phyloP scores from a whole-genome alignment of 2,888 invertebrate genomes.

The Dicycla oo region DNA sequence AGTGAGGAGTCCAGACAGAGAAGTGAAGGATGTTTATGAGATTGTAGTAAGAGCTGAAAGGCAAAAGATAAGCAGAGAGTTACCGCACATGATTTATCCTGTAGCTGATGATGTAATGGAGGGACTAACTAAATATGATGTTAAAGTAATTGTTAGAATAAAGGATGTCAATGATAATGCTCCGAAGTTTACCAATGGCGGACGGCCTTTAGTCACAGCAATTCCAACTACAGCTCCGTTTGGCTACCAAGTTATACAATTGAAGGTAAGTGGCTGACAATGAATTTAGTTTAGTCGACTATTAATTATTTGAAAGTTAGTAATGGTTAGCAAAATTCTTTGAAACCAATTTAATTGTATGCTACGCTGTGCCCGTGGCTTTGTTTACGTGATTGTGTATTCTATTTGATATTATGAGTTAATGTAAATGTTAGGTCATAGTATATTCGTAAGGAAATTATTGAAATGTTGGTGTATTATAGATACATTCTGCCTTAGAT shows the following conservation, averaged over 20 bases:
- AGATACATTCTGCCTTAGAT: background rate
- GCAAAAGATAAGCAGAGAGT: slow-evolving; percentile 92
- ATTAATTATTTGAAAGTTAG: background rate
- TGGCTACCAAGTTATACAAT: slow-evolving; percentile 94
- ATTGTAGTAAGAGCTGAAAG: slow-evolving; percentile 88
- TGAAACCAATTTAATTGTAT: background rate
- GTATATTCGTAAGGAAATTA: background rate
- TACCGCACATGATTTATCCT: slow-evolving; percentile 94
- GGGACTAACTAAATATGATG: slow-evolving; percentile 94
- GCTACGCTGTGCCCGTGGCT: background rate
- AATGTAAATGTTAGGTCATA: background rate
- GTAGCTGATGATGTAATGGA: slow-evolving; percentile 93
- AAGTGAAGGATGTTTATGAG: slow-evolving; percentile 92
- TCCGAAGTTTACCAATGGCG: slow-evolving; percentile 94
- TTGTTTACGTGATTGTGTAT: background rate
- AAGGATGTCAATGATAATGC: slow-evolving; percentile 96
- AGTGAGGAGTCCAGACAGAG: slow-evolving; percentile 94
- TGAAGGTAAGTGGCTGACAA: slow-evolving; percentile 89
- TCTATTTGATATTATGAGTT: background rate
- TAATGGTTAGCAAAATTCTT: background rate
- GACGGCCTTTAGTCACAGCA: slow-evolving; percentile 95
- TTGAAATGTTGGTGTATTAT: background rate
- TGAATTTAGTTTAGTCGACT: background rate
- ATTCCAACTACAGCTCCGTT: slow-evolving; percentile 95
- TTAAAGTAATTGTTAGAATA: slow-evolving; percentile 94